Evolutionary conservation across 1,140 invertebrate species (phyloP).

Genomic region (Camponotus pennsylvanicus): DNA sequence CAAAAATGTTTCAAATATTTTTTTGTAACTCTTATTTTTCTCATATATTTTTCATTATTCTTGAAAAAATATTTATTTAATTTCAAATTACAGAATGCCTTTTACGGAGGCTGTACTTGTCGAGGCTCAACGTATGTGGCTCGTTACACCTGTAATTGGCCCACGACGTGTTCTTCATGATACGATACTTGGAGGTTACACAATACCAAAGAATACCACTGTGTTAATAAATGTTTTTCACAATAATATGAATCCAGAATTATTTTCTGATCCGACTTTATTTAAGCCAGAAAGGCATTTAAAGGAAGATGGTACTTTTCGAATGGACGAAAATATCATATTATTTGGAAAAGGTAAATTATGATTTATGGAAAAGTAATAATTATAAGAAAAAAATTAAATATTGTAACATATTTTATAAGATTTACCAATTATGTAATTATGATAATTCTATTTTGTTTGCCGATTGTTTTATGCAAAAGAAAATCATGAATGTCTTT

Average conservation of each 20-base stretch:
- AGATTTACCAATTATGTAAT: not conserved
- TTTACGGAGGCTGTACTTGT: slow-evolving; percentile 89
- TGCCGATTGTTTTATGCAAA: not conserved
- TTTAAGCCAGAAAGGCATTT: slow-evolving; percentile 92
- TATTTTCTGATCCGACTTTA: slow-evolving; percentile 89
- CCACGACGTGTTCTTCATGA: slow-evolving; percentile 89
- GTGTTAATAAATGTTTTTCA: slow-evolving; percentile 89
- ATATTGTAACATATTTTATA: not conserved
- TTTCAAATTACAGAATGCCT: slow-evolving; percentile 85
- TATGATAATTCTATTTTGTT: not conserved
- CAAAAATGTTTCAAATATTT: not conserved
- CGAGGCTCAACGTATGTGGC: slow-evolving; percentile 89
- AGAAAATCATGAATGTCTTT: slow-evolving; percentile 11
- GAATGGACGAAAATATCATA: slow-evolving; percentile 86
- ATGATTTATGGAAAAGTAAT: not conserved
- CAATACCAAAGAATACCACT: slow-evolving; percentile 89
- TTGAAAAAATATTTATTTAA: not conserved
- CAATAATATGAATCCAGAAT: slow-evolving; percentile 88
- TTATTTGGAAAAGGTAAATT: slow-evolving; percentile 90
- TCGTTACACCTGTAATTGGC: slow-evolving; percentile 89
- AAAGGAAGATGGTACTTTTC: slow-evolving; percentile 77
- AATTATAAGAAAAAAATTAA: not conserved
- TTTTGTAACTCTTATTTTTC: not conserved
- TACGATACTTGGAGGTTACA: slow-evolving; percentile 88
- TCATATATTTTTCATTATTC: not conserved